These are phyloP conservation scores for Aricia artaxerxes DNA, from an alignment of 2,888 invertebrate genomes.

Conservation along the genomic window DNA sequence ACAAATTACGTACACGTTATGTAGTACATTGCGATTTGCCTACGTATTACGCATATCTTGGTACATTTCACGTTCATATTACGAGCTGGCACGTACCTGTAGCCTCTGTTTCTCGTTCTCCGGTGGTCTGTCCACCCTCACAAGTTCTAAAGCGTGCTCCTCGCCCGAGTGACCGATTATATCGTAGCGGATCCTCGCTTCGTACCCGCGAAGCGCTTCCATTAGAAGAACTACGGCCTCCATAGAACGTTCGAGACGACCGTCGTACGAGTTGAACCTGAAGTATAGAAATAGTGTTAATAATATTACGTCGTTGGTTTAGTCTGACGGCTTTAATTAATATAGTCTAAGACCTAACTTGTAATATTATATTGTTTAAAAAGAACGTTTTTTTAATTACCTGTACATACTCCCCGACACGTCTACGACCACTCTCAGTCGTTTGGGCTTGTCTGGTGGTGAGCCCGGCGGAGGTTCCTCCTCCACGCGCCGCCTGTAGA, in stretches of 20 bases:
- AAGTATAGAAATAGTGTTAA: neutral
- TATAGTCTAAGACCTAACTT: too few relatives aligned
- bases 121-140: slow-evolving; percentile 86
- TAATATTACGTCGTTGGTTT: too few relatives aligned
- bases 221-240: slow-evolving; percentile 94
- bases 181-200: slow-evolving; percentile 94
- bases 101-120: slow-evolving; percentile 93
- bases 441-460: slow-evolving; percentile 93
- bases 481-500: slow-evolving; percentile 91
- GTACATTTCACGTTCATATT: neutral
- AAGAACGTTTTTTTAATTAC: slow-evolving; percentile 49
- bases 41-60: neutral
- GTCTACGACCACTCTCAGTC: slow-evolving; percentile 92
- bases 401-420: slow-evolving; percentile 99
- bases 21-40: too few relatives aligned
- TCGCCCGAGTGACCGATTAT: slow-evolving; percentile 98
- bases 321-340: too few relatives aligned
- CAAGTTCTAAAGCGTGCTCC: slow-evolving; percentile 86
- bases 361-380: too few relatives aligned
- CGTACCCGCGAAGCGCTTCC: slow-evolving; percentile 94
- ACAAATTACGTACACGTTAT: too few relatives aligned
- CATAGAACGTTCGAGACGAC: slow-evolving; percentile 93
- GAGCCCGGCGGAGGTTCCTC: slow-evolving; percentile 93
- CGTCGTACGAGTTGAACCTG: slow-evolving; percentile 97
- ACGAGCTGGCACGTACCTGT: slow-evolving; percentile 78